A percentile compares a stretch with the other conserved stretches of the same genome.
Evolutionary conservation across 2,888 invertebrate species (phyloP).

Genomic region (Rhingia rostrata): DNA sequence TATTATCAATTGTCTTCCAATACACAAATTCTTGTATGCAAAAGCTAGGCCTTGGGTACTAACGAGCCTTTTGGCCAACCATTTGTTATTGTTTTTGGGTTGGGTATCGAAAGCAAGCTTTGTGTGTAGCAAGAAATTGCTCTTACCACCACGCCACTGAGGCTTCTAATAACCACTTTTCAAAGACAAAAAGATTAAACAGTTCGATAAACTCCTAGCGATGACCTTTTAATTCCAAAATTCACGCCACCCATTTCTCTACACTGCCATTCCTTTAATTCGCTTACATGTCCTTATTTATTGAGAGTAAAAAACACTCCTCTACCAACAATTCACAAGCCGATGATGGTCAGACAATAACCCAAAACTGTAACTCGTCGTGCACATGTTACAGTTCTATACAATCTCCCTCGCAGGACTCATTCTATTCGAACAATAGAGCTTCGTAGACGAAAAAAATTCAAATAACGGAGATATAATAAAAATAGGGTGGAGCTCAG

Average conservation of each 20-base stretch:
- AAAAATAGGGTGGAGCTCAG: constrained; percentile 6
- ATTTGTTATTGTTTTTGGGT: no score
- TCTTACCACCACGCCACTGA: no score
- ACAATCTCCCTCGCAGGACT: constrained; percentile 45
- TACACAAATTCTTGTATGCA: no score
- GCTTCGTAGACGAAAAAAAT: constrained; percentile 20
- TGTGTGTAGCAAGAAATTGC: no score
- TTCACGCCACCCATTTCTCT: neutral
- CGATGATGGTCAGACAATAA: constrained; percentile 41
- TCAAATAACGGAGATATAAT: constrained; percentile 26
- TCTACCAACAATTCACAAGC: constrained; percentile 16
- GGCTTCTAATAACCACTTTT: no score
- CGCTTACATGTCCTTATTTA: constrained; percentile 28
- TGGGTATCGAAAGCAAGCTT: no score
- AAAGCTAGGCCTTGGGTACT: no score
- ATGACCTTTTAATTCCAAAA: neutral
- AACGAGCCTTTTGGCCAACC: no score
- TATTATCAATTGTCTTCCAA: no score
- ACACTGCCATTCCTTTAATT: neutral
- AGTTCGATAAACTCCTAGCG: constrained; percentile 9
- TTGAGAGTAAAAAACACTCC: constrained; percentile 7
- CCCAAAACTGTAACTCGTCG: constrained; percentile 27
- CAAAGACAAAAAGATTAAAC: no score
- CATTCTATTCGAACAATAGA: constrained; percentile 48
- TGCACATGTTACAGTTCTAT: constrained; percentile 47